Evolutionary conservation across 2,113 vertebrate species (phyloP).

Genomic region (Myotis brandtii): DNA sequence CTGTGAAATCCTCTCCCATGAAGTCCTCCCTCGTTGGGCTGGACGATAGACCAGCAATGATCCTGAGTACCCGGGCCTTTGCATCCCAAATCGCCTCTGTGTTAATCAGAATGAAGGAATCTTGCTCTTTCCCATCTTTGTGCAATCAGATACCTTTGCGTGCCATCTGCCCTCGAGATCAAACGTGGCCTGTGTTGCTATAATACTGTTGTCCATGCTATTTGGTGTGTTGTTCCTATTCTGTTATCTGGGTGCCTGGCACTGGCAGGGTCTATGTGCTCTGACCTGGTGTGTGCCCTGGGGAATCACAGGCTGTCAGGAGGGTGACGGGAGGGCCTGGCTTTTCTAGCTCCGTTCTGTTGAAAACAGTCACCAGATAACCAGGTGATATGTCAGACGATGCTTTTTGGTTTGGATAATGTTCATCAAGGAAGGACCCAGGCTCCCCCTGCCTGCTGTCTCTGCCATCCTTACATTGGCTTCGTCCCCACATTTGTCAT

Average conservation of each 20-base stretch:
- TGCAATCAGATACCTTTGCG: background rate
- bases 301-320: background rate
- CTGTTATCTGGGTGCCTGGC: background rate
- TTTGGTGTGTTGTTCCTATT: background rate
- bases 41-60: background rate
- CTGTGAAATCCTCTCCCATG: background rate
- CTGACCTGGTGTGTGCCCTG: background rate
- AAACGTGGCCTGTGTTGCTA: background rate
- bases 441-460: background rate
- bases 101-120: slow-evolving; percentile 6
- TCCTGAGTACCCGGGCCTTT: background rate
- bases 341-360: background rate
- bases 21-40: background rate
- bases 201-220: background rate
- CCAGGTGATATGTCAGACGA: background rate
- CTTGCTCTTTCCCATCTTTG: background rate
- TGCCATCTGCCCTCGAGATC: background rate
- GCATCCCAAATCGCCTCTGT: background rate
- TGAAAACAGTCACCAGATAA: background rate
- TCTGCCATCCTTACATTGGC: background rate
- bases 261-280: background rate
- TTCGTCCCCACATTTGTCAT: background rate
- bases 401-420: slow-evolving; percentile 3
- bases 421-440: background rate
- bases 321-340: background rate